A percentile compares a stretch with the other conserved stretches of the same genome.
These are phyloP conservation scores for Chrysomallon squamiferum DNA, from an alignment of 1,140 invertebrate genomes.

Conservation along the genomic window DNA sequence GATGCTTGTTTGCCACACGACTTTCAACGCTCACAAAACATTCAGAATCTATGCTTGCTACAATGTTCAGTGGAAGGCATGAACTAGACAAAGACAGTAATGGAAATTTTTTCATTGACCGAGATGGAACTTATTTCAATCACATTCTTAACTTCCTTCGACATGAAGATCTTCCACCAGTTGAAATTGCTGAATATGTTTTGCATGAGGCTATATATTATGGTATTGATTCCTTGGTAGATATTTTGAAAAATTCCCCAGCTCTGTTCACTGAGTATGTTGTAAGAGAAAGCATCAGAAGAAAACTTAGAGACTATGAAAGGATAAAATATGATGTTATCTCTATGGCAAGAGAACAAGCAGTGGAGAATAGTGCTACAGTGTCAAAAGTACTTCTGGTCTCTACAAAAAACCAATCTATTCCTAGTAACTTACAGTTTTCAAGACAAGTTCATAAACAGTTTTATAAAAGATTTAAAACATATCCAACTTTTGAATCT, in stretches of 20 bases:
- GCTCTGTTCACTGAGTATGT: conserved; percentile 36
- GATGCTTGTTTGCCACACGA: conserved; percentile 37
- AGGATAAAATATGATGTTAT: conserved; percentile 28
- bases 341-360: conserved; percentile 26
- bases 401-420: conserved; percentile 35
- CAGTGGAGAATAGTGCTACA: conserved; percentile 25
- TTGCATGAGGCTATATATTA: conserved; percentile 37
- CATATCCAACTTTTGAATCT: conserved; percentile 31
- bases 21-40: conserved; percentile 37
- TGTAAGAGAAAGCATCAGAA: conserved; percentile 32
- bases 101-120: conserved; percentile 37
- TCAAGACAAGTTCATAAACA: conserved; percentile 40
- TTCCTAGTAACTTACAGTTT: conserved; percentile 35
- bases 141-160: conserved; percentile 38
- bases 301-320: conserved; percentile 29
- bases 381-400: conserved; percentile 28
- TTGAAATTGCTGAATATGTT: conserved; percentile 25
- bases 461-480: conserved; percentile 34
- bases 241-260: conserved; percentile 28
- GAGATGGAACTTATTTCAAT: conserved; percentile 44
- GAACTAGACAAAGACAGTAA: conserved; percentile 17
- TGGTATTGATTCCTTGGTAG: conserved; percentile 30
- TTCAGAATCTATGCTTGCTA: conserved; percentile 35
- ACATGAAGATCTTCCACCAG: conserved; percentile 34
- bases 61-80: conserved; percentile 49